Evolutionary conservation across 2,113 vertebrate genomes (phyloP).

Genomic region (Felis chaus): DNA sequence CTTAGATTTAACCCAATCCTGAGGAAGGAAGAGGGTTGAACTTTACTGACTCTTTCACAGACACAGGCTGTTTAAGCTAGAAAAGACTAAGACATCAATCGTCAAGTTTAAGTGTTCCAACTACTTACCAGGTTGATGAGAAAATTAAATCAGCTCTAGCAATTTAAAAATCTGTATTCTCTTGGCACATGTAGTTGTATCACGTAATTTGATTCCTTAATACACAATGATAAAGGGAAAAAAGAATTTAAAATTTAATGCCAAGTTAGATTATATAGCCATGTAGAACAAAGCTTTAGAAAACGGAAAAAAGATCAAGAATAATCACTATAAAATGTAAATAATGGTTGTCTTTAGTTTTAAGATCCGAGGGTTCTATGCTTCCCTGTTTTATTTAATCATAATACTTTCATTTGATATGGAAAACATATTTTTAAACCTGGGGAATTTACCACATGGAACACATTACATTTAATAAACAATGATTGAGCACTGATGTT

Average conservation of each 20-base stretch:
- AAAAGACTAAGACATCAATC: background rate
- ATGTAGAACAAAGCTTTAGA: constrained; percentile 2
- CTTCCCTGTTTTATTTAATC: background rate
- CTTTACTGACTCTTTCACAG: background rate
- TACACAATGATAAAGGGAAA: background rate
- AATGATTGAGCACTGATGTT: background rate
- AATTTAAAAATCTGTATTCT: constrained; percentile 10
- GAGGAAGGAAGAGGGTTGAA: background rate
- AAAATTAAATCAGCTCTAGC: background rate
- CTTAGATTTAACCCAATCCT: background rate
- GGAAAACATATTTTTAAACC: background rate
- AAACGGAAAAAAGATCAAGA: background rate
- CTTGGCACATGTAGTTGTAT: background rate
- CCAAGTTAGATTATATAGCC: background rate
- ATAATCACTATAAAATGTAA: background rate
- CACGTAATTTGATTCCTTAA: background rate
- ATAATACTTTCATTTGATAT: background rate
- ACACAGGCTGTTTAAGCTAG: background rate
- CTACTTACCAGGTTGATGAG: background rate
- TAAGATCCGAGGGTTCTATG: background rate
- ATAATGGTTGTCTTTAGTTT: background rate
- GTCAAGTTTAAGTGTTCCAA: background rate
- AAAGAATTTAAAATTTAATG: constrained; percentile 28
- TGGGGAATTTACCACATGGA: background rate
- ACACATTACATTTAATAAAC: background rate